Conservation (phyloP, 2,113 vertebrate species). For the Cebus imitator region DNA sequence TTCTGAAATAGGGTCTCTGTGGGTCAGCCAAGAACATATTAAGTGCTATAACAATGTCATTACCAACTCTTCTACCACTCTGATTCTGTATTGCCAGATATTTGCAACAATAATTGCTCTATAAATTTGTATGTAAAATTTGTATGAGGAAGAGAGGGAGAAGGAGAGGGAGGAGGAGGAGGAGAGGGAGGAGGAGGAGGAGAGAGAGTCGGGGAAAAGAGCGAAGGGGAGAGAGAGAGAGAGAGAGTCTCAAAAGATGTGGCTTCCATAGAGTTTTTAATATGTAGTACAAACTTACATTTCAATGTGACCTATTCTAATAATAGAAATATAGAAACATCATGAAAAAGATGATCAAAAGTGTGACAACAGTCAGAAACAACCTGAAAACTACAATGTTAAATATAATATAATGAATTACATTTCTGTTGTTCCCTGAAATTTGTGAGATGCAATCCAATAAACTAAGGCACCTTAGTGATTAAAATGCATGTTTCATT, state of each 20-base stretch:
- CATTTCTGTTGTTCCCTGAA: not conserved
- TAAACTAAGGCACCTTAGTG: not conserved
- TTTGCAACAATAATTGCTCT: constrained; percentile 63
- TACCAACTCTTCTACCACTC: constrained; percentile 45
- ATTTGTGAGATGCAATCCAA: not conserved
- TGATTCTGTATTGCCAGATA: constrained; percentile 49
- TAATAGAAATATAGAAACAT: constrained; percentile 26
- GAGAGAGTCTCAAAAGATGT: not conserved
- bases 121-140: constrained; percentile 63
- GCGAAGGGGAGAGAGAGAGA: fast-evolving
- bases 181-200: not conserved
- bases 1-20: constrained; percentile 68
- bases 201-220: not conserved
- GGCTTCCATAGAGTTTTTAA: not conserved
- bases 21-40: constrained; percentile 69
- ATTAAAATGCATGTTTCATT: not conserved
- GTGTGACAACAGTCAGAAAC: constrained; percentile 1
- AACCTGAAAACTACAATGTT: not conserved
- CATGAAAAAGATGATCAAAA: constrained; percentile 37
- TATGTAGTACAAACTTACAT: not conserved
- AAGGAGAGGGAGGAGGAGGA: too few species aligned
- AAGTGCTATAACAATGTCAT: constrained; percentile 64
- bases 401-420: not conserved
- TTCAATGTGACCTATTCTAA: constrained; percentile 55
- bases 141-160: not conserved